These are phyloP conservation scores for Brachystomella parvula DNA, from an alignment of 1,140 invertebrate species.

Conservation along the genomic window DNA sequence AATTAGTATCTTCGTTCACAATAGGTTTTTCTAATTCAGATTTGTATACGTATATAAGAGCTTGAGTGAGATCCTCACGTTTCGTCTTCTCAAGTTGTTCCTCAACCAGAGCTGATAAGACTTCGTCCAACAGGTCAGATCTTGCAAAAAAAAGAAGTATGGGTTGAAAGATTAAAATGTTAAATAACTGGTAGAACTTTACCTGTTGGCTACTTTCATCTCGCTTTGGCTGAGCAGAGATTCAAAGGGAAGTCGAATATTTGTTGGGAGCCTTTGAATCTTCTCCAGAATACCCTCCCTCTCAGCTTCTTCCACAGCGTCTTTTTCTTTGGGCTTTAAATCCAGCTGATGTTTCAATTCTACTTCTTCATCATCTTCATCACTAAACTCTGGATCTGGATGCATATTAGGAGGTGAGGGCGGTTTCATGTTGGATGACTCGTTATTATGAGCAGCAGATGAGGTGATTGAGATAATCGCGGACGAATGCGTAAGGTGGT, in stretches of 20 bases:
- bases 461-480: too few relatives aligned
- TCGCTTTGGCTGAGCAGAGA: conserved; percentile 19
- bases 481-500: too few relatives aligned
- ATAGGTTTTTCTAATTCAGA: conserved; percentile 27
- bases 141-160: not conserved
- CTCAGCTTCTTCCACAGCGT: conserved; percentile 33
- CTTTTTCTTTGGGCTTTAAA: conserved; percentile 19
- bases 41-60: conserved; percentile 29
- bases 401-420: not conserved
- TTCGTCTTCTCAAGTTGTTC: conserved; percentile 13
- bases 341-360: conserved; percentile 46
- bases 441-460: not conserved
- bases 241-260: conserved; percentile 29
- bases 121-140: not conserved
- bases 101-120: conserved; percentile 5
- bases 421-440: not conserved
- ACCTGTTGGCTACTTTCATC: not conserved
- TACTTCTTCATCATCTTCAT: conserved; percentile 81
- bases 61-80: conserved; percentile 22
- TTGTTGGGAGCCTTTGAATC: conserved; percentile 25
- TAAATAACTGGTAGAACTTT: not conserved
- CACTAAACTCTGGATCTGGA: conserved; percentile 65
- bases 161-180: not conserved
- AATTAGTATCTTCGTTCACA: conserved; percentile 20
- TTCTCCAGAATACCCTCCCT: conserved; percentile 31